Evolutionary conservation across 1,140 invertebrate genomes (phyloP).

Genomic region (Drosophila prosaltans): DNA sequence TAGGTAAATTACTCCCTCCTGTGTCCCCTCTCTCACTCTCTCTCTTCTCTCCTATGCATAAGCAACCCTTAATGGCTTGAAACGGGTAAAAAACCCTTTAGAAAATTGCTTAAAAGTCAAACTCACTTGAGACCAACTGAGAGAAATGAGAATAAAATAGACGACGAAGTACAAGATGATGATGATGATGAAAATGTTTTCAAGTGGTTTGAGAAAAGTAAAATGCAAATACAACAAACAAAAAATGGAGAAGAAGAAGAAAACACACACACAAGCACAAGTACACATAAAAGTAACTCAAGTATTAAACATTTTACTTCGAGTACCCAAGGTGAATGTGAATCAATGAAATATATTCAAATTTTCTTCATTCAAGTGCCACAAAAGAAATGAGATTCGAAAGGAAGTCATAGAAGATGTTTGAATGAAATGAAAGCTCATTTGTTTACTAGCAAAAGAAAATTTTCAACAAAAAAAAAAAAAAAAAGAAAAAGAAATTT

Average conservation of each 20-base stretch:
- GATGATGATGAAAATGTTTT: background rate
- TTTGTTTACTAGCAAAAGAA: background rate
- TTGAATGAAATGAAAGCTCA: background rate
- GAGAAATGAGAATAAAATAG: slow-evolving; percentile 10
- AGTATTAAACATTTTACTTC: slow-evolving; percentile 71
- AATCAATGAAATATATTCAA: slow-evolving; percentile 34
- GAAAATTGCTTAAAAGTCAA: slow-evolving; percentile 51
- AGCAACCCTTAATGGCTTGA: slow-evolving; percentile 49
- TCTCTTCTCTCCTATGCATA: slow-evolving; percentile 10
- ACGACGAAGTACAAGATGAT: background rate
- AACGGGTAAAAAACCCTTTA: slow-evolving; percentile 41
- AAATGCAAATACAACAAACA: slow-evolving; percentile 57
- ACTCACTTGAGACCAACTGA: slow-evolving; percentile 43
- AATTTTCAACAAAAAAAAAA: slow-evolving; percentile 27
- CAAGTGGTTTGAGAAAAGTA: slow-evolving; percentile 30
- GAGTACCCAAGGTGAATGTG: slow-evolving; percentile 57
- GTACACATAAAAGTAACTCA: slow-evolving; percentile 64
- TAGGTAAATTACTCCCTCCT: no score
- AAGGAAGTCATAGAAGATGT: background rate
- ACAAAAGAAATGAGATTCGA: background rate
- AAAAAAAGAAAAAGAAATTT: background rate
- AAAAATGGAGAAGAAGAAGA: background rate
- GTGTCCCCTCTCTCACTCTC: no score
- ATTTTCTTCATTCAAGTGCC: slow-evolving; percentile 6
- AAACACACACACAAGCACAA: slow-evolving; percentile 12